Evolutionary conservation across 1,140 invertebrate species (phyloP).

Genomic region (Melitaea cinxia): DNA sequence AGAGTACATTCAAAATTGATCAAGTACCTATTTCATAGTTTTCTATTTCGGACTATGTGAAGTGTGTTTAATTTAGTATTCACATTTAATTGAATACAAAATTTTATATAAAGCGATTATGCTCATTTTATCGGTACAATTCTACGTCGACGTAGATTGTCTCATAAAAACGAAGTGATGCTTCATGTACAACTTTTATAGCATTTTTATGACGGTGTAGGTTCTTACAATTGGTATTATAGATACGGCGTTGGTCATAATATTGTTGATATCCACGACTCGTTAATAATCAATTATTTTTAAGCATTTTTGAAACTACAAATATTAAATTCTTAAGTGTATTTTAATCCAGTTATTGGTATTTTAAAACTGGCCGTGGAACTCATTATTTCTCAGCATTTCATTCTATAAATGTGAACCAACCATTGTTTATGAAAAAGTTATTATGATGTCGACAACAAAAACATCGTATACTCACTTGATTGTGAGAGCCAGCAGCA

Average conservation of each 20-base stretch:
- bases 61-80: no score
- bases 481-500: conserved; percentile 89
- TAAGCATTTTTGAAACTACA: neutral
- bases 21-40: neutral
- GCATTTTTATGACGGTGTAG: conserved; percentile 27
- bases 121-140: no score
- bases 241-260: conserved; percentile 5
- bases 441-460: neutral
- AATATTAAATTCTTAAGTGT: neutral
- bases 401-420: neutral
- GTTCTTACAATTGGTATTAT: conserved; percentile 30
- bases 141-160: conserved; percentile 6
- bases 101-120: neutral
- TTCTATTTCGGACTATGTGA: neutral
- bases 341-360: neutral
- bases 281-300: neutral
- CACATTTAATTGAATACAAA: neutral
- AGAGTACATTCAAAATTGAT: neutral
- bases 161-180: conserved; percentile 39
- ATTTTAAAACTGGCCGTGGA: neutral
- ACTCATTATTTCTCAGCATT: conserved; percentile 1
- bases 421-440: neutral
- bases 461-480: conserved; percentile 82
- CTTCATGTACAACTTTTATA: conserved; percentile 38
- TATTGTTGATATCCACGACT: neutral